A percentile compares a stretch with the other conserved stretches of the same genome.
These are phyloP conservation scores for Trachelipus rathkii DNA, from an alignment of 1,140 invertebrate genomes.

Conservation along the genomic window DNA sequence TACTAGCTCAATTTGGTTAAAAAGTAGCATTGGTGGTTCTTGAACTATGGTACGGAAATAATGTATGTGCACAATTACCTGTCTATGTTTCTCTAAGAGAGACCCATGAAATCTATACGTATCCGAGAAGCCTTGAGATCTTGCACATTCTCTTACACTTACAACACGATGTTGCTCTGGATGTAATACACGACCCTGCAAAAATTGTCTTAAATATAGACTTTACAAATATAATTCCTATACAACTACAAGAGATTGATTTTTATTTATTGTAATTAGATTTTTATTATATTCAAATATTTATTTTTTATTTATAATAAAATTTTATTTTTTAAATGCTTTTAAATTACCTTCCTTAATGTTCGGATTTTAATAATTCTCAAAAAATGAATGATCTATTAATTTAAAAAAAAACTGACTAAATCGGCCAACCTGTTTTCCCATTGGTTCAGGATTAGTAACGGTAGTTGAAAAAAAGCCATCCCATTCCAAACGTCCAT, in stretches of 20 bases:
- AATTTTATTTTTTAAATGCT: too few relatives aligned
- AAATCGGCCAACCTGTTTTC: slow-evolving; percentile 73
- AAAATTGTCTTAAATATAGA: too few relatives aligned
- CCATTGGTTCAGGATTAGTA: slow-evolving; percentile 82
- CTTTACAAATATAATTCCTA: too few relatives aligned
- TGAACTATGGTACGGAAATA: slow-evolving; percentile 1
- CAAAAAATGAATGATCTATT: neutral
- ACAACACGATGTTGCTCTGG: slow-evolving; percentile 75
- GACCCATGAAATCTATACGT: slow-evolving; percentile 70
- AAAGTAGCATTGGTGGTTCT: neutral
- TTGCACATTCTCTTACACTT: slow-evolving; percentile 77
- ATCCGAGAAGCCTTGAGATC: slow-evolving; percentile 82
- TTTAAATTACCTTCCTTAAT: too few relatives aligned
- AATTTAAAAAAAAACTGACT: too few relatives aligned
- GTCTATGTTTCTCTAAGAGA: slow-evolving; percentile 72
- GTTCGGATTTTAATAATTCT: neutral
- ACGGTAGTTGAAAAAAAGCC: slow-evolving; percentile 81
- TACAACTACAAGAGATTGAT: too few relatives aligned
- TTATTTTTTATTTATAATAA: too few relatives aligned
- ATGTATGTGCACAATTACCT: slow-evolving; percentile 55
- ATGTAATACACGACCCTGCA: slow-evolving; percentile 69
- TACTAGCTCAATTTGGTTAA: neutral
- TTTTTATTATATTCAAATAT: too few relatives aligned
- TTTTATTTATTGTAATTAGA: too few relatives aligned
- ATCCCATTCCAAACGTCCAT: slow-evolving; percentile 75